These are phyloP conservation scores for Argyra leucocephala DNA, from an alignment of 2,888 invertebrate species.

Conservation along the genomic window DNA sequence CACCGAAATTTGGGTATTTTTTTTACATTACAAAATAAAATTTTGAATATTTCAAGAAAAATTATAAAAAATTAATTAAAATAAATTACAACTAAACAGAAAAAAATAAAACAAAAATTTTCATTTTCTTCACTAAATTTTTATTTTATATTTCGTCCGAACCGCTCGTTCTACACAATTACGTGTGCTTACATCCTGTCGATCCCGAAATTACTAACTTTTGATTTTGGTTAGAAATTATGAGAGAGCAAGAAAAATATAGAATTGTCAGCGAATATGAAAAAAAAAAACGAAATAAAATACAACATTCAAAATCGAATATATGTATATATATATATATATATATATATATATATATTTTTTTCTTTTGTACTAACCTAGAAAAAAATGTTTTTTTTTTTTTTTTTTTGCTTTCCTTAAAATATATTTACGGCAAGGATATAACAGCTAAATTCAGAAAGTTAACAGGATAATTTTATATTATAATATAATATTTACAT, in stretches of 20 bases:
- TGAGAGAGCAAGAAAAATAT: background rate
- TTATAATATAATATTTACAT: too few relatives aligned
- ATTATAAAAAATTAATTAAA: background rate
- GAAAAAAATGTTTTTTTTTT: background rate
- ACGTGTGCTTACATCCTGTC: conserved; percentile 11
- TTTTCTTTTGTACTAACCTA: background rate
- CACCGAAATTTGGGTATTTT: too few relatives aligned
- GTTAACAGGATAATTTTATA: too few relatives aligned
- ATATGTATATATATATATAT: too few relatives aligned
- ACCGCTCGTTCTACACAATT: background rate
- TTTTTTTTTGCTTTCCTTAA: too few relatives aligned
- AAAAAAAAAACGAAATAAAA: background rate
- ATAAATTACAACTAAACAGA: background rate
- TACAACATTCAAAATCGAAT: too few relatives aligned
- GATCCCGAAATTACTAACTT: conserved; percentile 10
- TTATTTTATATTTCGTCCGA: background rate
- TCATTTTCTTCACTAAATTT: background rate
- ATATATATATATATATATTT: too few relatives aligned
- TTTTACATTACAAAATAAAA: too few relatives aligned
- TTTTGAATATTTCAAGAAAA: too few relatives aligned
- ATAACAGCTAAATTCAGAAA: too few relatives aligned
- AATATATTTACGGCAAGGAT: background rate
- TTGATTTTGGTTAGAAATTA: conserved; percentile 1
- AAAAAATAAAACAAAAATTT: background rate
- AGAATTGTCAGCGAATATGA: background rate